Evolutionary conservation across 2,113 vertebrate genomes (phyloP), one percentile per base, ranked within the genome.

Genomic region (Notothenia rossii): DNA sequence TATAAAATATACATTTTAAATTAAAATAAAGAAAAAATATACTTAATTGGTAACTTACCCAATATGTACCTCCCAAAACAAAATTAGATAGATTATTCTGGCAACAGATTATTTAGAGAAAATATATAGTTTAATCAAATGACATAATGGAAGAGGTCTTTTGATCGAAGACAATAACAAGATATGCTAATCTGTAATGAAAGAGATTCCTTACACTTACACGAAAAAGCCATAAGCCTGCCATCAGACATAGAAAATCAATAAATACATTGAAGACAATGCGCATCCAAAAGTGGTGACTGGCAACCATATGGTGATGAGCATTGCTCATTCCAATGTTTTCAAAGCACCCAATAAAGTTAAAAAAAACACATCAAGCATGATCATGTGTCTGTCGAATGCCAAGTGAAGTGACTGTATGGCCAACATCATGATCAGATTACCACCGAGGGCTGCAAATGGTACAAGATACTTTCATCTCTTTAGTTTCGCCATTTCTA

Each of bases 391-490:
- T 84, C 75, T 77, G 59, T 74, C 4, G 18, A 81, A 73, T 77
- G 64, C 75, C 78, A 73, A 88, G 83, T 64, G 64, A 77, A 81
- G 65, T 45, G 79, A 59, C 48, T 71, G 48, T 65, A 53, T 25
- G 10, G 81, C 50, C 77, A 74, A 75, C 94, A 95, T 94, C 89
- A 91, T 94, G 95, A 94, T 95, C 93, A 86, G 92, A 96, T 97
- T 96, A 96, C 87, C 78, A 92, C 93, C 92, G 94, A 93, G 92
- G 94, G 96, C 94, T 95, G 83, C 90, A 93, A 94, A 90, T 87
- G 91, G 93, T 91, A 91, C 94, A 90, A 91, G 93, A 91, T 88
- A 90, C 95, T 97, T 96, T 97, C 94, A 96, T 96, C 93, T 94
- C 93, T 74, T 72, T 48, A 72, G 90, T 95, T 95, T 93, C 5